Percentiles rank a stretch among this genome's conserved stretches.
These are phyloP conservation scores for Trachelus tabidus DNA, from an alignment of 2,888 invertebrate species.

Conservation along the genomic window DNA sequence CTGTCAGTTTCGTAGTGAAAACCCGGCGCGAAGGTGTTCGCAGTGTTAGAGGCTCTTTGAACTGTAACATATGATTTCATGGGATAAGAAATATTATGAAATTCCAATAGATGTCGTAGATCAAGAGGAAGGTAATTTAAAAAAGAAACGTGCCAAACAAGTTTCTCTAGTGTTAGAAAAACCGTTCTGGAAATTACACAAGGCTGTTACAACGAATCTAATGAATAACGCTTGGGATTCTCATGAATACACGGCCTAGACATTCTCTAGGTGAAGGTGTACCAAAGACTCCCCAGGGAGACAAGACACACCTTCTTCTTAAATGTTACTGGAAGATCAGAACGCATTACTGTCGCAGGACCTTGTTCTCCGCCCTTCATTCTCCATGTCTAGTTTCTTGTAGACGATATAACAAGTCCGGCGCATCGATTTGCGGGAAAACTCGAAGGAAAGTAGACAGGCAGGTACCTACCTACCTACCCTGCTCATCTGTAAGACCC, in stretches of 20 bases:
- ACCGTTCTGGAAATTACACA: background rate
- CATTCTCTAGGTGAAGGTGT: background rate
- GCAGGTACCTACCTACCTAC: background rate
- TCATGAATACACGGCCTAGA: background rate
- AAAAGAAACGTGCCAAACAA: background rate
- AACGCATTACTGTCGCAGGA: background rate
- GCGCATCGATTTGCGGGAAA: background rate
- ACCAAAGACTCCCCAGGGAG: background rate
- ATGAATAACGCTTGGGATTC: background rate
- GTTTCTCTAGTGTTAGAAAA: background rate
- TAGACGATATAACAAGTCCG: background rate
- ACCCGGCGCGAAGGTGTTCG: background rate
- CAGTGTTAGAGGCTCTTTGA: background rate
- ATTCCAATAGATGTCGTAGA: background rate
- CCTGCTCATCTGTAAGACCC: background rate
- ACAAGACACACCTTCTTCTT: background rate
- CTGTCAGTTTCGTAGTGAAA: conserved; percentile 41
- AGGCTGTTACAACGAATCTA: background rate
- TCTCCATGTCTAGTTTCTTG: background rate
- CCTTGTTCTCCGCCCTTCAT: background rate
- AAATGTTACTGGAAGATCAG: background rate
- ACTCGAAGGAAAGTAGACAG: background rate
- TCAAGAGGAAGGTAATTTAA: background rate
- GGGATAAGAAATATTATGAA: background rate
- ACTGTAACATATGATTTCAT: background rate